Evolutionary conservation across 2,113 vertebrate species (phyloP), one percentile per base, ranked within the genome.

Genomic region (Chionis minor): DNA sequence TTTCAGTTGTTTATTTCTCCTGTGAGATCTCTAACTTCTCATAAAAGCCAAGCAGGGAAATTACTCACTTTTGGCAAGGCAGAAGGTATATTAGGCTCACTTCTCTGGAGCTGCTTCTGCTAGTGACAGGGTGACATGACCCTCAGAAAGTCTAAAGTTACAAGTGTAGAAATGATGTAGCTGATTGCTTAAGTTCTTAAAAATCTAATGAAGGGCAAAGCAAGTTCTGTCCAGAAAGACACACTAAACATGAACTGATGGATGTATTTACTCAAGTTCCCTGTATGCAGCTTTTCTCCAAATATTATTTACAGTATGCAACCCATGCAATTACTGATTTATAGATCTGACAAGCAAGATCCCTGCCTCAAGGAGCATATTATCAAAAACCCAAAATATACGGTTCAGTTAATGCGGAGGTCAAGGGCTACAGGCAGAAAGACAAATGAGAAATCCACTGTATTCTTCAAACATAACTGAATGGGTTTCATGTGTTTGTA

Each of bases 41-140:
- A 70, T 75, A 83, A 92, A 92, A 96, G 81, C 70, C 55, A 87
- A 73, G 74, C 86, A 95, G 78, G 40, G 62, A 95, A 89, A 69
- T 30, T 0, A 91, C 62, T 85, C 40, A 49, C 42, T 56, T 89
- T 75, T 79, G 73, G 61, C 81, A 94, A 69, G 77, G 62, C 52
- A 91, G 30, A 91, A 87, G 27, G 28, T 42, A 77, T 80, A 77
- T 80, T 1, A 5, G 51, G 66, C 24, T 91, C 58, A 30, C 49
- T 96, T 95, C 83, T 92, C 52, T 21, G 0, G 4, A 91, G 65
- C 73, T 82, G 61, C 32, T 92, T 65, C 81, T 89, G 61, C 83
- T 38, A 61, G 21, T 0, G 4, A 89, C 45, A 80, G 74, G 45
- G 86, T 89, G 81, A 92, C 62, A 52, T 6, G 49, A 73, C 45